phyloP scores from a whole-genome alignment of 1,140 invertebrate species.

The Aphelinus certus region DNA sequence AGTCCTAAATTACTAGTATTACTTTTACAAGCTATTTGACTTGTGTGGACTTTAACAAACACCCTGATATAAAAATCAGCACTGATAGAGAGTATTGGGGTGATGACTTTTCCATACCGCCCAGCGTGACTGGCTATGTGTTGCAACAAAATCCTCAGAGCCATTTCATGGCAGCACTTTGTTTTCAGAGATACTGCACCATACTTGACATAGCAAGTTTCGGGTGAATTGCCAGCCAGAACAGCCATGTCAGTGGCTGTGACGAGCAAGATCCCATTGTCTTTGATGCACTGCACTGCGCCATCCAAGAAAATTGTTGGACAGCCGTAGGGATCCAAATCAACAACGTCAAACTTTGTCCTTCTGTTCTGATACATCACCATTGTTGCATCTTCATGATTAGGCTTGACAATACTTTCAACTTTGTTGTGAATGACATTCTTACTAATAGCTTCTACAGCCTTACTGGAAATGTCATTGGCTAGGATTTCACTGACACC shows the following conservation, averaged over 20 bases:
- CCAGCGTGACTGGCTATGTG: slow-evolving; percentile 91
- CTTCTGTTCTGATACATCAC: slow-evolving; percentile 83
- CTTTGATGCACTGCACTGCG: slow-evolving; percentile 83
- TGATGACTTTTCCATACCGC: slow-evolving; percentile 91
- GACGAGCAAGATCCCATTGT: slow-evolving; percentile 87
- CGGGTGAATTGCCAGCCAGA: slow-evolving; percentile 92
- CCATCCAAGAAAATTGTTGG: slow-evolving; percentile 93
- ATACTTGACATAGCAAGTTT: slow-evolving; percentile 95
- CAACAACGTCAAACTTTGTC: slow-evolving; percentile 87
- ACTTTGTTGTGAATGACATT: slow-evolving; percentile 87
- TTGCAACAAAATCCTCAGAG: slow-evolving; percentile 90
- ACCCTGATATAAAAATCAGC: slow-evolving; percentile 98
- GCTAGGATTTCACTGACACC: slow-evolving; percentile 86
- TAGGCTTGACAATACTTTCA: slow-evolving; percentile 76
- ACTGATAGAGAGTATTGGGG: slow-evolving; percentile 90
- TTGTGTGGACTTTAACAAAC: slow-evolving; percentile 86
- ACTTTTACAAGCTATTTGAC: slow-evolving; percentile 85
- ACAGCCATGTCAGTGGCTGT: slow-evolving; percentile 99
- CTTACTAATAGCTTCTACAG: slow-evolving; percentile 85
- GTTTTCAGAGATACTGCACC: slow-evolving; percentile 88
- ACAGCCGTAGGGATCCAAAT: slow-evolving; percentile 98
- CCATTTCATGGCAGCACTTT: slow-evolving; percentile 96
- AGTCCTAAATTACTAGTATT: slow-evolving; percentile 85
- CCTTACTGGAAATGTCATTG: slow-evolving; percentile 92
- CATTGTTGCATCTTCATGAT: slow-evolving; percentile 83